phyloP scores from a whole-genome alignment of 2,888 invertebrate genomes.

The Brenthis hecate region DNA sequence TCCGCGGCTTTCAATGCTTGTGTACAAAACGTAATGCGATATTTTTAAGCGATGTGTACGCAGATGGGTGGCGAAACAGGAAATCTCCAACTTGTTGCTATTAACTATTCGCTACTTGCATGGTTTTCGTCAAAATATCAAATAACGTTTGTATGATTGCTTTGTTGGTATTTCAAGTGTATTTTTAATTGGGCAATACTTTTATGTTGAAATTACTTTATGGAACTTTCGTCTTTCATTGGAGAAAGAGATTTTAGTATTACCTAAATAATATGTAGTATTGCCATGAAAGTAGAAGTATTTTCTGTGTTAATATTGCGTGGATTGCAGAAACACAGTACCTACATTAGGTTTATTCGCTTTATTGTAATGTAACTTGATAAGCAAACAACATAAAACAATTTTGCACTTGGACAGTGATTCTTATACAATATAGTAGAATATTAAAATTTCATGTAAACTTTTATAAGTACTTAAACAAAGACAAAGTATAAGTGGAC shows the following conservation, averaged over 20 bases:
- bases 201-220: neutral
- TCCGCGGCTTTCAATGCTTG: constrained; percentile 58
- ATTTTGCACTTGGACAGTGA: constrained; percentile 7
- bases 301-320: neutral
- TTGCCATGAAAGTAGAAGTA: neutral
- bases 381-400: neutral
- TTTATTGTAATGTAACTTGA: constrained; percentile 8
- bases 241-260: neutral
- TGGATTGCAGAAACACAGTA: neutral
- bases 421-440: neutral
- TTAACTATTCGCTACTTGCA: constrained; percentile 59
- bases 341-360: neutral
- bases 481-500: constrained; percentile 25
- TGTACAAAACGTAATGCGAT: constrained; percentile 69
- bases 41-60: constrained; percentile 75
- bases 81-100: constrained; percentile 74
- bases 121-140: constrained; percentile 48
- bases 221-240: too few relatives aligned
- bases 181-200: constrained; percentile 13
- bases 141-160: constrained; percentile 44
- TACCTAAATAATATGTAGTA: neutral
- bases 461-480: constrained; percentile 29
- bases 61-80: constrained; percentile 76
- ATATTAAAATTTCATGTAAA: constrained; percentile 18
- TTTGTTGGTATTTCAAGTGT: constrained; percentile 20